Evolutionary conservation across 1,140 invertebrate species (phyloP).

Genomic region (Riptortus pedestris): DNA sequence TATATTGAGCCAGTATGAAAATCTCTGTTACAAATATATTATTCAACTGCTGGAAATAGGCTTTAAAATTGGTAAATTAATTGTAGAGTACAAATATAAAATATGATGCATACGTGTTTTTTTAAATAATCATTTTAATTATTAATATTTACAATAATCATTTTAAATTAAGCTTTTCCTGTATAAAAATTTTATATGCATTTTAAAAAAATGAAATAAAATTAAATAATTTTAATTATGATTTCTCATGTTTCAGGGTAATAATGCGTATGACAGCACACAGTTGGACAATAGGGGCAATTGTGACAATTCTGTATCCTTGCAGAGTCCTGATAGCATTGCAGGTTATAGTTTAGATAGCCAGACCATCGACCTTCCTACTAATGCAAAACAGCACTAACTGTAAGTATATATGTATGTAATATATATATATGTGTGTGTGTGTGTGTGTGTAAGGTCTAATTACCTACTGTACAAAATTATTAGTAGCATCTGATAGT

Average conservation of each 20-base stretch:
- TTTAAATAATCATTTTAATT: no score
- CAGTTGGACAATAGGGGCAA: constrained; percentile 53
- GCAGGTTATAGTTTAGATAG: constrained; percentile 40
- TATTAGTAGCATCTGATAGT: background rate
- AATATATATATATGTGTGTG: background rate
- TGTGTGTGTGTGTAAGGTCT: background rate
- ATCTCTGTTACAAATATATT: no score
- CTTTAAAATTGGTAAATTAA: no score
- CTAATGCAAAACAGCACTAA: constrained; percentile 14
- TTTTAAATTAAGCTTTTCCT: no score
- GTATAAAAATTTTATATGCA: no score
- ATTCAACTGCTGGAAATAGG: no score
- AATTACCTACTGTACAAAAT: background rate
- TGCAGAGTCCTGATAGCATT: constrained; percentile 65
- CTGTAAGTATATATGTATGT: background rate
- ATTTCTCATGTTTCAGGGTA: constrained; percentile 51
- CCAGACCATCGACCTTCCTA: constrained; percentile 32
- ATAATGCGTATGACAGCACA: constrained; percentile 67
- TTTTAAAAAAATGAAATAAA: no score
- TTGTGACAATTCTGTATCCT: constrained; percentile 45
- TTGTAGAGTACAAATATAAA: no score
- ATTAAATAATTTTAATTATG: no score
- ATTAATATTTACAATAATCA: no score
- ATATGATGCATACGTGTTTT: no score
- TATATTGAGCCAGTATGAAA: no score